Evolutionary conservation across 1,140 invertebrate genomes (phyloP).

Genomic region (Rhynchophorus ferrugineus): DNA sequence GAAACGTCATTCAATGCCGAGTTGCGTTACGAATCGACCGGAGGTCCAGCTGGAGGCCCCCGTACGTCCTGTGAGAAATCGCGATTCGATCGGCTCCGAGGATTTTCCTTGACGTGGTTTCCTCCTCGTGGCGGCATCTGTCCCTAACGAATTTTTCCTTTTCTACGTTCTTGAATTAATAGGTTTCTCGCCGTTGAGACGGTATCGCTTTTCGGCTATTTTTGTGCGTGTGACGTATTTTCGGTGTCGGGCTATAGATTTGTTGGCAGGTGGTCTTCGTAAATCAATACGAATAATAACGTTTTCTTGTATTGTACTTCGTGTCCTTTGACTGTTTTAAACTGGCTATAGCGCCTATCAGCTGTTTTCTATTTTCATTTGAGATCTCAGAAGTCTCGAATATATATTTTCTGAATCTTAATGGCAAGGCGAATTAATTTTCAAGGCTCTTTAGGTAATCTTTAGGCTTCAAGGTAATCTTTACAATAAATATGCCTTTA

Average conservation of each 20-base stretch:
- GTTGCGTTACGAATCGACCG: not conserved
- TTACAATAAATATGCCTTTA: too few species aligned
- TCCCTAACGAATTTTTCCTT: not conserved
- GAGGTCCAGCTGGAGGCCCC: not conserved
- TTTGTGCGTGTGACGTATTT: not conserved
- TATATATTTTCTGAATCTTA: too few species aligned
- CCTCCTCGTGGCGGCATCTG: not conserved
- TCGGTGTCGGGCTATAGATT: not conserved
- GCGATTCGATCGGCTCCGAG: not conserved
- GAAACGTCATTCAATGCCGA: not conserved
- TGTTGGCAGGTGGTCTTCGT: too few species aligned
- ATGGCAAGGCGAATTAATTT: too few species aligned
- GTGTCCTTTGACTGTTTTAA: too few species aligned
- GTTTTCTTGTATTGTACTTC: too few species aligned
- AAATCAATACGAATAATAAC: too few species aligned
- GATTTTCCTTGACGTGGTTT: not conserved
- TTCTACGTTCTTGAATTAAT: not conserved
- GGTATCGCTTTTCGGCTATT: not conserved
- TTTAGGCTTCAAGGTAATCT: too few species aligned
- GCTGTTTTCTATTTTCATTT: too few species aligned
- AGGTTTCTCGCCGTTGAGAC: not conserved
- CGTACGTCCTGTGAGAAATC: not conserved
- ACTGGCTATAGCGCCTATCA: too few species aligned
- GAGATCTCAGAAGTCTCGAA: too few species aligned
- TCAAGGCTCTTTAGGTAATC: too few species aligned